Base-by-base conservation (phyloP, 2,797 vertebrate genomes). In the Amazona finschi region DNA sequence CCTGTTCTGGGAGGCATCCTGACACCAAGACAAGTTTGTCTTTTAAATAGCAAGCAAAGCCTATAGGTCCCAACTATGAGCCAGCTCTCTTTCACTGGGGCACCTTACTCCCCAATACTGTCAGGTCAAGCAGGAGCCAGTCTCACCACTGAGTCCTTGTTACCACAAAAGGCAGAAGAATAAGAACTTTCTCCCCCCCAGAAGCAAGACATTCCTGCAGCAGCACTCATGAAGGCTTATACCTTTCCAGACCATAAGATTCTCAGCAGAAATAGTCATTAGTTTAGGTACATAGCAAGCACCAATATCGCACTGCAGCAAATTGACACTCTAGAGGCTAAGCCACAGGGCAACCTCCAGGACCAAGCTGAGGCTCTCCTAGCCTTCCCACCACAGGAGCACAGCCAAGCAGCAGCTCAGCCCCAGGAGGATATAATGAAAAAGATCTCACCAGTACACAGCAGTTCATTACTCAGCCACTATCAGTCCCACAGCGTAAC, bases 211-310 rank as follows among this genome's bases (percentile, higher is more conserved):
- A 22, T 16, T 7, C 31, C n/a, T 67, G 4, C 47, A 74, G 14
- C 7, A 47, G 20, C 11, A 10, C 11, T 67, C 31, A 47, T 1
- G 1, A 64, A 53, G 11, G 3, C 38, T 57, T 62, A 33, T 28
- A 12, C 27, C 19, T 39, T 57, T 41, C 25, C 28, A 72, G 25
- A 6, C 31, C 31, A 41, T 3, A 33, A 60, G 27, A 2, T 65
- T 31, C 49, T 62, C 8, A 0, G 14, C 38, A 69, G 53, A 73
- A 78, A 3, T 1, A 33, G 25, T 6, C 5, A 12, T 16, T 22
- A 44, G 2, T 4, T 4, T 19, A 30, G 38, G 4, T 2, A 36
- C 11, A 3, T 2, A 46, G 3, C 0, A 0, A 85, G 15, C 12
- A 66, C 15, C 7, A 86, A 67, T 19, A 20, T 15, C 4, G 2